Base-by-base conservation (phyloP, 2,888 invertebrate species). In the Acheta domesticus region DNA sequence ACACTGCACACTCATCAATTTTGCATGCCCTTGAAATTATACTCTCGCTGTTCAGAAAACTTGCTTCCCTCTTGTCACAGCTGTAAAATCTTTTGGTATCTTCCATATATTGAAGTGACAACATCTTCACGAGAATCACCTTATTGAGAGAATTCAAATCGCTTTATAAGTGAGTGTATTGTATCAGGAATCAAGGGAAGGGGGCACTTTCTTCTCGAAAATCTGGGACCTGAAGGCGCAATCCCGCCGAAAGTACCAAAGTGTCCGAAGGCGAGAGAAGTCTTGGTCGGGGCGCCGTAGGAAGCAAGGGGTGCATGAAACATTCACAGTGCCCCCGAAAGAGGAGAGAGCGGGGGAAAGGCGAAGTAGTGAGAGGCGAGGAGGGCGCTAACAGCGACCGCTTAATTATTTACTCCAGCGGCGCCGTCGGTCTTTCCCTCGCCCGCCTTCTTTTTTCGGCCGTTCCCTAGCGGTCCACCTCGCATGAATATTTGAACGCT, bases 401-500 rank as follows among this genome's bases (percentile, higher is more conserved):
- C 62, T 62, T 62, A 62, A 62, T 62, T 62, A 62, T 62, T 62
- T 62, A 62, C 62, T 62, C 62, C 62, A 14, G n/a, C 62, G 62
- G 62, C 62, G 62, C 62, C 62, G 62, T 62, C 62, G 62, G 62
- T 62, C 62, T 62, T 62, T 62, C 62, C 8, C 36, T 36, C 36
- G 36, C 36, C 36, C 36, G 36, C 36, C 36, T 62, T 62, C n/a
- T 62, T 62, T n/a, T n/a, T 62, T n/a, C 62, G 62, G 14, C 62
- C 16, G 16, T 62, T 62, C 62, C 62, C 62, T 62, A 62, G n/a
- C 62, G 62, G 62, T 62, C 62, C 62, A 62, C 62, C 62, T 62
- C 62, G 62, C 62, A 62, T 62, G 62, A 62, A 62, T 62, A 62
- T 62, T 62, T 62, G 62, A 62, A 62, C 62, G 62, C 62, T 14